Conservation (phyloP, 2,888 invertebrate species). For the Omphaloscelis lunosa region DNA sequence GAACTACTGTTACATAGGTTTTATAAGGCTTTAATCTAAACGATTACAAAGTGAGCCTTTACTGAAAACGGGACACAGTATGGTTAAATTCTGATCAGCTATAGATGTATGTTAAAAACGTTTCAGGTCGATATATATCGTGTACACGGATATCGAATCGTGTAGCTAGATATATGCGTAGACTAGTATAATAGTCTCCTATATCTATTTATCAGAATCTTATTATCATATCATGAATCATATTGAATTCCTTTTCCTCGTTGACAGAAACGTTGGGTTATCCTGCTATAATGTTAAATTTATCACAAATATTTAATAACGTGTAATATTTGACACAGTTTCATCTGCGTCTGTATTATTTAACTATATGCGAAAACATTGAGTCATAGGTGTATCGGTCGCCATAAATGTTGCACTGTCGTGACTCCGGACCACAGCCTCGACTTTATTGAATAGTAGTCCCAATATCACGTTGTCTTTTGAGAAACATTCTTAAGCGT, state of each 20-base stretch:
- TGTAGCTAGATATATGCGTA: neutral
- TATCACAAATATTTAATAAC: constrained; percentile 23
- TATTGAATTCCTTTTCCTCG: constrained; percentile 18
- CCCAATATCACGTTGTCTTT: constrained; percentile 54
- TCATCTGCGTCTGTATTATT: constrained; percentile 59
- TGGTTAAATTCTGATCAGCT: neutral
- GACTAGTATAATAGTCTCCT: neutral
- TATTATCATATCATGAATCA: constrained; percentile 12
- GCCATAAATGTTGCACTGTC: constrained; percentile 83
- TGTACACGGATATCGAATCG: too few species aligned
- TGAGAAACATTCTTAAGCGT: constrained; percentile 40
- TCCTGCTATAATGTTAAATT: constrained; percentile 6
- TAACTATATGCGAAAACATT: constrained; percentile 67
- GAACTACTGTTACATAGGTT: neutral
- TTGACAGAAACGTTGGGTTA: neutral
- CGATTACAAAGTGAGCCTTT: neutral
- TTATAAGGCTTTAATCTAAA: neutral
- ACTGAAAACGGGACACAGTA: neutral
- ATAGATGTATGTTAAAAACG: neutral
- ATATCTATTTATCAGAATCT: neutral
- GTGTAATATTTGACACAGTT: constrained; percentile 62
- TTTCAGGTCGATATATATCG: neutral
- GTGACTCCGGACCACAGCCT: constrained; percentile 70
- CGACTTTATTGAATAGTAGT: constrained; percentile 41
- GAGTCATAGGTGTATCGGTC: constrained; percentile 77